These are phyloP conservation scores for Pseudorhiza aurosa DNA, from an alignment of 30 jellyfish, hydroid and myxozoan species.

Conservation along the genomic window DNA sequence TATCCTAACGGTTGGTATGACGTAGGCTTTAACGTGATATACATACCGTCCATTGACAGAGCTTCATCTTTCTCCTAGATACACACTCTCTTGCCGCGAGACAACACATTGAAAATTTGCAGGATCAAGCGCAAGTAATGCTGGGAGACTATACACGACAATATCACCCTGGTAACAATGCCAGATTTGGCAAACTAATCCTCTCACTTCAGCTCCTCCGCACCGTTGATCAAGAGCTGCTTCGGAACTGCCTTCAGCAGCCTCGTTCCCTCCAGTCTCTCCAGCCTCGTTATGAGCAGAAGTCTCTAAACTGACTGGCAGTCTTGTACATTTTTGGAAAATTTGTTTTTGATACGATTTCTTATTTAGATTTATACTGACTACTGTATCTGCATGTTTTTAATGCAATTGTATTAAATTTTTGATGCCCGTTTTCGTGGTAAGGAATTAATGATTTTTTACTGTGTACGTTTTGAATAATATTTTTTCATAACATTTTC, in stretches of 20 bases:
- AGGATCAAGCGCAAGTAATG: conserved; percentile 91
- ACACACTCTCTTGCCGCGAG: conserved; percentile 66
- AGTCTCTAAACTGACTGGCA: background rate
- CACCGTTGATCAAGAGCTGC: conserved; percentile 62
- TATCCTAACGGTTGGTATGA: no score
- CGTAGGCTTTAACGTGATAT: no score
- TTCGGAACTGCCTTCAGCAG: conserved; percentile 71
- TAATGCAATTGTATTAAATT: background rate
- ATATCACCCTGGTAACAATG: conserved; percentile 71
- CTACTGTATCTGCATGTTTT: background rate
- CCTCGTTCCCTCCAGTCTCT: conserved; percentile 39
- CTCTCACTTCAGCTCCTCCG: conserved; percentile 74
- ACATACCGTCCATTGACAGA: background rate
- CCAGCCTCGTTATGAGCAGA: conserved; percentile 18
- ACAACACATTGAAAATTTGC: conserved; percentile 79
- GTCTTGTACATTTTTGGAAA: background rate
- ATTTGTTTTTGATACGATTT: background rate
- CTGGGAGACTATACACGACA: conserved; percentile 73
- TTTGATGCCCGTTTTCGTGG: conserved; percentile 4
- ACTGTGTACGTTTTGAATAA: background rate
- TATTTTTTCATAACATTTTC: background rate
- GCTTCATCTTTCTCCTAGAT: conserved; percentile 33
- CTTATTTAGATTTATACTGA: background rate
- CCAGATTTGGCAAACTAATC: conserved; percentile 82
- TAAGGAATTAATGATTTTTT: background rate